These are phyloP conservation scores for Puntigrus tetrazona DNA, from an alignment of 2,113 vertebrate genomes.

Conservation along the genomic window DNA sequence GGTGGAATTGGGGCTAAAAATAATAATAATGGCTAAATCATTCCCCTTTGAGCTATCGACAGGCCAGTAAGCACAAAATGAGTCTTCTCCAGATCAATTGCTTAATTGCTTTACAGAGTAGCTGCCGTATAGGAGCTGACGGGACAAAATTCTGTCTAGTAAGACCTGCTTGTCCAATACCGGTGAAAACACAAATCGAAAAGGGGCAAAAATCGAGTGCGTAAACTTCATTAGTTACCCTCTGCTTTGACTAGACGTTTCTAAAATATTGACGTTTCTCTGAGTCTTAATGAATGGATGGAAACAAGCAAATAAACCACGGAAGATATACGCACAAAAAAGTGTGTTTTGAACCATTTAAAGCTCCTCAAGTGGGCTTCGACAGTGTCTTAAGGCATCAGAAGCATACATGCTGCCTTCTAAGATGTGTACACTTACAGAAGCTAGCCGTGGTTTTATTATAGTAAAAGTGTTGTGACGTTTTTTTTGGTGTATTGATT, in stretches of 20 bases:
- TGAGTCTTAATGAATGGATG: background rate
- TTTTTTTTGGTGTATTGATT: no score
- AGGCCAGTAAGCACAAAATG: slow-evolving; percentile 58
- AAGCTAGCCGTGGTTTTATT: no score
- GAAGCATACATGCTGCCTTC: background rate
- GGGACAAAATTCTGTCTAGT: slow-evolving; percentile 55
- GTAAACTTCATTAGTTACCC: slow-evolving; percentile 43
- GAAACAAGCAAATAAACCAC: background rate
- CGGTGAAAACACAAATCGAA: slow-evolving; percentile 48
- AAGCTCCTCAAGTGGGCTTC: background rate
- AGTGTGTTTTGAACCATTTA: background rate
- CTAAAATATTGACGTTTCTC: slow-evolving; percentile 23
- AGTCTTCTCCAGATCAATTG: slow-evolving; percentile 58
- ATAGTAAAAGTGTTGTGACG: no score
- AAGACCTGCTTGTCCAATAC: slow-evolving; percentile 48
- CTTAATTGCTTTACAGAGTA: slow-evolving; percentile 62
- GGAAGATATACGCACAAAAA: background rate
- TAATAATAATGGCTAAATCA: slow-evolving; percentile 51
- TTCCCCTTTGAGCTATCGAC: slow-evolving; percentile 51
- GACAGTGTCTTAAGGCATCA: background rate
- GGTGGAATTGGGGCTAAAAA: slow-evolving; percentile 48
- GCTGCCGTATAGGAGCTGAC: slow-evolving; percentile 56
- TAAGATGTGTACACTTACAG: background rate
- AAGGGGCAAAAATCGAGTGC: slow-evolving; percentile 43
- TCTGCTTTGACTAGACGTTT: slow-evolving; percentile 38